Evolutionary conservation across 2,797 vertebrate genomes (phyloP).

Genomic region (Danio choprae): DNA sequence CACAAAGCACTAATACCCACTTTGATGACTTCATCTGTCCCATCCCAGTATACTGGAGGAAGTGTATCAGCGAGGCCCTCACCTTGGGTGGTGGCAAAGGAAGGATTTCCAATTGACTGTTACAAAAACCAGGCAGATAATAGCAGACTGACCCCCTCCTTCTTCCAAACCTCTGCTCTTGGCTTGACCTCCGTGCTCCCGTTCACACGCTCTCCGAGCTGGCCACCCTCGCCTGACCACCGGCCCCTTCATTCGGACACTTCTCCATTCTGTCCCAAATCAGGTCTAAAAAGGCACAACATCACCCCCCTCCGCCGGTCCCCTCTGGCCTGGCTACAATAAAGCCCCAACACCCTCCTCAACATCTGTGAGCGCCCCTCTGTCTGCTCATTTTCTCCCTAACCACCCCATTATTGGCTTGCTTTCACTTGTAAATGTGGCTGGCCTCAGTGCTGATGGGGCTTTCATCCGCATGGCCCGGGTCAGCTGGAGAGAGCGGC

Average conservation of each 20-base stretch:
- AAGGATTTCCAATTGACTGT: slow-evolving; percentile 62
- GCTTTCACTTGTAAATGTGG: slow-evolving; percentile 84
- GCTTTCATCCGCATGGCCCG: slow-evolving; percentile 77
- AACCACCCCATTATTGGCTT: slow-evolving; percentile 81
- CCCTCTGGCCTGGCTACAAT: slow-evolving; percentile 68
- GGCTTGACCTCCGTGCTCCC: slow-evolving; percentile 65
- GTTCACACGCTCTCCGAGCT: slow-evolving; percentile 75
- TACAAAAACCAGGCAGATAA: slow-evolving; percentile 68
- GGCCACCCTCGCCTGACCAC: slow-evolving; percentile 63
- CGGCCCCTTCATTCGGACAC: slow-evolving; percentile 57
- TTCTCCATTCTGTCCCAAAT: slow-evolving; percentile 63
- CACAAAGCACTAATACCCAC: slow-evolving; percentile 62
- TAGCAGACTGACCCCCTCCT: slow-evolving; percentile 56
- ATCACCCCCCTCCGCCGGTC: slow-evolving; percentile 46
- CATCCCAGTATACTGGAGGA: slow-evolving; percentile 60
- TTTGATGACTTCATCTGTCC: slow-evolving; percentile 75
- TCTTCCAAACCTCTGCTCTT: slow-evolving; percentile 46
- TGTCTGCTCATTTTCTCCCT: slow-evolving; percentile 79
- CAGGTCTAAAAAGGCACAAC: slow-evolving; percentile 68
- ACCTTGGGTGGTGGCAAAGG: slow-evolving; percentile 69
- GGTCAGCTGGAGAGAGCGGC: slow-evolving; percentile 72
- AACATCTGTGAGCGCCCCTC: slow-evolving; percentile 83
- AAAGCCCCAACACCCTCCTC: slow-evolving; percentile 64
- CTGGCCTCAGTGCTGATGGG: slow-evolving; percentile 80
- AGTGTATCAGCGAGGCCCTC: slow-evolving; percentile 58